Base-by-base conservation (phyloP, 2,113 vertebrate genomes). In the Mus pahari region DNA sequence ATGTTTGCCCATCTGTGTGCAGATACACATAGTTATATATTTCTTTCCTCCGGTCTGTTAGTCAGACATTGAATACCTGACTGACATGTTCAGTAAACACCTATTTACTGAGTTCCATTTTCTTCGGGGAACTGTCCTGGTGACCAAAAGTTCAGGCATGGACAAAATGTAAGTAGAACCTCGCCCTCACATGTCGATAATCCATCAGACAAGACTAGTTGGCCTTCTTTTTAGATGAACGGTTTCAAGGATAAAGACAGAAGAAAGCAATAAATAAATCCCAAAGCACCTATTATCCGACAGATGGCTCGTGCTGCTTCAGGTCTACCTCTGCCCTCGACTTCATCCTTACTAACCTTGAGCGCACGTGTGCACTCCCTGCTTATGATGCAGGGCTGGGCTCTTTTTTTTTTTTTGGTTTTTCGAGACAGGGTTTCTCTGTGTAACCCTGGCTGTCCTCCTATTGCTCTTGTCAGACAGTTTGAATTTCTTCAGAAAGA, bases 171-270 rank as follows among this genome's bases (percentile, higher is more conserved):
- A 83, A 90, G 48, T 77, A 33, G 60, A 87, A 45, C 79, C 31
- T 77, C 33, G 45, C n/a, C 19, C 2, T 75, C 24, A 50, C 20
- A 53, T 86, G 62, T 90, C 83, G 86, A 45, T 42, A 48, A 82
- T 19, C 28, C 24, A 78, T 78, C 73, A 81, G 79, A 81, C 16
- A 82, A 78, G 39, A 75, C 48, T 36, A 28, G 82, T 88, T 92
- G 17, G 3, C 17, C 88, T 96, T 91, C 31, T 86, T 82, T 88
- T 74, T 94, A 81, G 45, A 45, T 62, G 26, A 62, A 82, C 8
- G 83, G 33, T 94, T 95, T 93, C 45, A 91, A 53, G 20, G 8
- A 26, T 75, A 77, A 92, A 86, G 42, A 60, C 14, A 17, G 5
- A 33, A n/a, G 39, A 74, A 88, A 81, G 66, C 6, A 82, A 45